Evolutionary conservation across 2,113 vertebrate genomes (phyloP), one percentile per base, ranked within the genome.

Genomic region (Lutjanus erythropterus): DNA sequence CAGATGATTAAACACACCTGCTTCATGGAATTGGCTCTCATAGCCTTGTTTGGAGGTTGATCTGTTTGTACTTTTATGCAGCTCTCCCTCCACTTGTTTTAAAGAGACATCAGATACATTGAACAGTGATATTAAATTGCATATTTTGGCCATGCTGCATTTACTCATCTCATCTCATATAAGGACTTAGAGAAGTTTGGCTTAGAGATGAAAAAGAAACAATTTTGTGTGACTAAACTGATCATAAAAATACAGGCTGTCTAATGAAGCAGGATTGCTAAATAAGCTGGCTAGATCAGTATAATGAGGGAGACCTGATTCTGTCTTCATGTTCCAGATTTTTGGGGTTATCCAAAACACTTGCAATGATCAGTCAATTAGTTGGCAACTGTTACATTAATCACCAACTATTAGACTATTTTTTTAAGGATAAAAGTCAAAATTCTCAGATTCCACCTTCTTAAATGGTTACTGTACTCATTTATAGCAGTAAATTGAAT

Each of bases 1-100:
- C 42, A 52, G 21, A 64, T 52, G 58, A 60, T 29, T 59, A 37
- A 10, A 58, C 35, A 39, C 71, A 66, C 50, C 39, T 44, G 60
- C 53, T 16, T 52, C 33, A 21, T 49, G n/a, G 46, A 78, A 37
- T 71, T 12, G 16, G 52, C 52, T 60, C 27, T 59, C 23, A 50
- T 14, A 35, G 35, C 25, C 31, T 39, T 58, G 70, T 64, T 47
- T 56, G 33, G 39, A 47, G 46, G 69, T 46, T 60, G 67, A 71
- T 7, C 25, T 35, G 25, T 70, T 49, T 35, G 23, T 61, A 8
- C 65, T 37, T 56, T 27, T 39, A 4, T 35, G 31, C 35, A 47
- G n/a, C 46, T 46, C 23, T 31, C 4, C 27, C 25, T 37, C 21
- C 16, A 41, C 25, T 59, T 35, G 5, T 12, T 47, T 31, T 27